Percentiles rank a stretch among this genome's conserved stretches.
These are phyloP conservation scores for Abrostola tripartita DNA, from an alignment of 2,888 invertebrate genomes.

Conservation along the genomic window DNA sequence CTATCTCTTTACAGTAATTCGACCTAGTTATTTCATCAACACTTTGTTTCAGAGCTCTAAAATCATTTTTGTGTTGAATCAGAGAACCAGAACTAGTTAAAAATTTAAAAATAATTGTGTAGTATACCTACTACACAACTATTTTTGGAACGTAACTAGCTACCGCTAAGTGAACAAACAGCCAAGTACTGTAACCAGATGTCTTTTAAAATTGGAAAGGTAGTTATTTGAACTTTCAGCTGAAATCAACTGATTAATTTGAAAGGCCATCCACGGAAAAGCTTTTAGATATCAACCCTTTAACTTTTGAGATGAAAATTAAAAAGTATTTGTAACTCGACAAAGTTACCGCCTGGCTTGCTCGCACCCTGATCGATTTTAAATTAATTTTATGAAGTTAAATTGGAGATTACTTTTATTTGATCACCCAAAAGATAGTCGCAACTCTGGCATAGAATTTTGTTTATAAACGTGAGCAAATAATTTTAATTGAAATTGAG, in stretches of 20 bases:
- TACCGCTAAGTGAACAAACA: too few relatives aligned
- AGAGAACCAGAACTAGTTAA: too few relatives aligned
- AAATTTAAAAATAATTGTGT: too few relatives aligned
- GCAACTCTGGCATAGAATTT: constrained; percentile 34
- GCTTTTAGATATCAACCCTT: constrained; percentile 72
- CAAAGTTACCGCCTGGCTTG: constrained; percentile 74
- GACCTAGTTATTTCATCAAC: not conserved
- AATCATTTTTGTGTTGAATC: too few relatives aligned
- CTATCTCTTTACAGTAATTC: not conserved
- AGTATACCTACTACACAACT: too few relatives aligned
- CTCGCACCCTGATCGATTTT: constrained; percentile 80
- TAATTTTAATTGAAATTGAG: constrained; percentile 9
- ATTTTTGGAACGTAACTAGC: too few relatives aligned
- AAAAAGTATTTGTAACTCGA: constrained; percentile 70
- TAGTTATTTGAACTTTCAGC: constrained; percentile 30
- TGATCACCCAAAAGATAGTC: constrained; percentile 69
- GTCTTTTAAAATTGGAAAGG: constrained; percentile 6
- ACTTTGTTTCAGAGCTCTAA: too few relatives aligned
- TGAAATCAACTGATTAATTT: constrained; percentile 70
- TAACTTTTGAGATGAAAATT: constrained; percentile 76
- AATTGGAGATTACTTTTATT: constrained; percentile 86
- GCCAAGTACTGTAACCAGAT: constrained; percentile 1
- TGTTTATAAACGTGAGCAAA: constrained; percentile 41
- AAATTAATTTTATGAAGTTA: constrained; percentile 87
- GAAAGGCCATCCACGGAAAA: constrained; percentile 60